phyloP scores from a whole-genome alignment of 2,113 vertebrate genomes.

The Sclerurus mexicanus region DNA sequence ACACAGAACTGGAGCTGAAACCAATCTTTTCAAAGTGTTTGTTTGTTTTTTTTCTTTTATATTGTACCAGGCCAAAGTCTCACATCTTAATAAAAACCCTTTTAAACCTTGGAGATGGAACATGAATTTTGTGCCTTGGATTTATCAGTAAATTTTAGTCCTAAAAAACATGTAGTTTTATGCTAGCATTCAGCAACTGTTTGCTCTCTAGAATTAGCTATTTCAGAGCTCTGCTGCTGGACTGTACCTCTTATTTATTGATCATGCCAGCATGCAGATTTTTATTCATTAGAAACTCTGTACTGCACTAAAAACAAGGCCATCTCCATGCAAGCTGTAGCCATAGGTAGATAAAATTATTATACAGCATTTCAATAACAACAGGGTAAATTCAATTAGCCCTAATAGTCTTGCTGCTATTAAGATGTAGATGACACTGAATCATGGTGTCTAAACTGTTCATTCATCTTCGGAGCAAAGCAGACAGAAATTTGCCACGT shows the following conservation, averaged over 20 bases:
- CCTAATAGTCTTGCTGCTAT: not conserved
- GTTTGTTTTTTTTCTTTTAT: not conserved
- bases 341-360: not conserved
- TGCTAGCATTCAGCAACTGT: not conserved
- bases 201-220: not conserved
- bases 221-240: not conserved
- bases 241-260: conserved; percentile 13
- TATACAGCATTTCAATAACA: conserved; percentile 17
- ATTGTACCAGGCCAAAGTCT: not conserved
- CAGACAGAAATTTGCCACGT: not conserved
- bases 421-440: not conserved
- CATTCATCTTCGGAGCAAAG: not conserved
- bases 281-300: conserved; percentile 10
- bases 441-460: not conserved
- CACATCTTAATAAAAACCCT: not conserved
- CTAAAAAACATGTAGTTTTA: not conserved
- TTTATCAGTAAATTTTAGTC: not conserved
- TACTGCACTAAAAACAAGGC: not conserved
- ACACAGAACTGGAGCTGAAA: not conserved
- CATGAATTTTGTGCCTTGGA: not conserved
- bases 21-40: not conserved
- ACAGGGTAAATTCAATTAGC: conserved; percentile 1
- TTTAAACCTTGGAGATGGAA: not conserved
- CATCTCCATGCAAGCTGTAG: not conserved
- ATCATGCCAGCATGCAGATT: not conserved